A percentile compares a stretch with the other conserved stretches of the same genome.
phyloP scores from a whole-genome alignment of 2,113 vertebrate species.

The Clarias magur region DNA sequence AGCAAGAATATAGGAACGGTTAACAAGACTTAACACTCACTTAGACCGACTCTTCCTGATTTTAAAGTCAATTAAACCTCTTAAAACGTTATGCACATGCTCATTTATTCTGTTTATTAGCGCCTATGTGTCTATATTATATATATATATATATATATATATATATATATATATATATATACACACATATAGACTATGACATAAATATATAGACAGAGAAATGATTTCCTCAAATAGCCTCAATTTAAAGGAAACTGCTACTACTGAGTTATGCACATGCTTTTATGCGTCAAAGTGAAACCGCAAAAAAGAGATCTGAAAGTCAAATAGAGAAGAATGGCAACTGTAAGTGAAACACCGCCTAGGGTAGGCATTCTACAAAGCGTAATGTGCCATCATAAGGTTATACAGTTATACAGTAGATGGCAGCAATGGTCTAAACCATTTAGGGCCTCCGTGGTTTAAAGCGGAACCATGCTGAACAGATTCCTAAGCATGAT shows the following conservation, averaged over 20 bases:
- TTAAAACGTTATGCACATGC: background rate
- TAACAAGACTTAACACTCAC: too few relatives aligned
- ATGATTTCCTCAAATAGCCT: background rate
- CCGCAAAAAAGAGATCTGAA: background rate
- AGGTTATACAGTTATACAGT: background rate
- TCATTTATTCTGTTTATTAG: background rate
- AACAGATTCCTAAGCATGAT: background rate
- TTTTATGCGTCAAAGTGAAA: background rate
- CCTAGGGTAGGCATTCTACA: background rate
- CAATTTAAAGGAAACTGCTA: slow-evolving; percentile 1
- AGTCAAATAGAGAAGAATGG: slow-evolving; percentile 12
- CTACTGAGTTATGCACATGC: background rate
- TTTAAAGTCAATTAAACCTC: background rate
- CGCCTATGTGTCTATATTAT: too few relatives aligned
- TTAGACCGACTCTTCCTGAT: too few relatives aligned
- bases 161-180: too few relatives aligned
- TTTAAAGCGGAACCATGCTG: background rate
- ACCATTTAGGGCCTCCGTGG: background rate
- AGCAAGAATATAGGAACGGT: too few relatives aligned
- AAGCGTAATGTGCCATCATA: too few relatives aligned
- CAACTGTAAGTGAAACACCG: background rate
- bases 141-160: too few relatives aligned
- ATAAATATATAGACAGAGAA: too few relatives aligned
- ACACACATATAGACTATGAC: too few relatives aligned
- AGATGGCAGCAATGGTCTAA: slow-evolving; percentile 34